Evolutionary conservation across 2,888 invertebrate species (phyloP), one percentile per base, ranked within the genome.

Genomic region (Cephus sareptanus): DNA sequence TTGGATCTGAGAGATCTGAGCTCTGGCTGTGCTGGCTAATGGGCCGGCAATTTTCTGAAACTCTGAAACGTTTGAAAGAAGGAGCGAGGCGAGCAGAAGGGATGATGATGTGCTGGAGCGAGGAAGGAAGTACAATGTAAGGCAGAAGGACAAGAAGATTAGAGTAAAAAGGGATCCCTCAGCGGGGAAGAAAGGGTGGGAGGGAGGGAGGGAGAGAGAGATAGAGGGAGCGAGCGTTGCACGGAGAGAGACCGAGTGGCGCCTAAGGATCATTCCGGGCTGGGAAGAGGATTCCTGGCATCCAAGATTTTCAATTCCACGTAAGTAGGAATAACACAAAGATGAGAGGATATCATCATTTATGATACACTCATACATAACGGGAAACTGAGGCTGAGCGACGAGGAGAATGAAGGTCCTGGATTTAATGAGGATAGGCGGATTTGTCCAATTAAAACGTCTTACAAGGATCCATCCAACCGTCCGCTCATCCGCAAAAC

Each of bases 361-460:
- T 83, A 80, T 81, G 84, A 81, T 82, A 82, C 71, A 71, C 71
- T 71, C 75, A 4, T 34, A 37, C 75, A 34, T 34, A 74, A 30
- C 34, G 31, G 74, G 35, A 74, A 35, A n/a, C 37, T 74, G 4
- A 34, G 73, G 78, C 70, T 68, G 77, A 79, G 79, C 75, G 76
- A 34, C 15, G 79, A 78, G 79, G 83, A 80, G 81, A 76, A 79
- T 30, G 77, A 75, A 81, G 81, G 82, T 77, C 79, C 80, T 80
- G 87, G 91, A 90, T 91, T 91, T 91, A 91, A 91, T 91, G 91
- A 91, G 91, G 91, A 91, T 91, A 91, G 91, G 91, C 90, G 91
- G 91, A 91, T 91, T 91, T 91, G 91, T 91, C 91, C 91, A 91
- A 91, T 91, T 91, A 91, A 91, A 91, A 91, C 91, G 91, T 91